Conservation (phyloP, 2,888 invertebrate genomes). For the Pyrocoelia pectoralis region DNA sequence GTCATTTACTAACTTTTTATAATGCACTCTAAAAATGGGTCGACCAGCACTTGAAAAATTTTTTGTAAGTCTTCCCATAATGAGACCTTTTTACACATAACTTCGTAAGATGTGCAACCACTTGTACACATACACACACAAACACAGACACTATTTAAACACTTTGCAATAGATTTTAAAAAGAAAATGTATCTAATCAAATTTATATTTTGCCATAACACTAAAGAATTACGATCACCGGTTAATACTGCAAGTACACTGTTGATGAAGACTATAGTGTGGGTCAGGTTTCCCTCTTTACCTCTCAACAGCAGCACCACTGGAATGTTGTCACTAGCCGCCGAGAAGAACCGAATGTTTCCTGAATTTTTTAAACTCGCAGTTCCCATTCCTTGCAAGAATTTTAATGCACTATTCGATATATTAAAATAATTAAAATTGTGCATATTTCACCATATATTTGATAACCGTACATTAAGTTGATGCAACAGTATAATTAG, state of each 20-base stretch:
- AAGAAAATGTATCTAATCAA: background rate
- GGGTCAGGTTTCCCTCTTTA: slow-evolving; percentile 47
- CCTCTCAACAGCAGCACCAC: slow-evolving; percentile 40
- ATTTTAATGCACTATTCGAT: background rate
- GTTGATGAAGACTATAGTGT: slow-evolving; percentile 38
- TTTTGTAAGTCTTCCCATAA: slow-evolving; percentile 65
- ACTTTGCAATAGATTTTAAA: no score
- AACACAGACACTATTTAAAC: slow-evolving; percentile 2
- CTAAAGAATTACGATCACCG: slow-evolving; percentile 22
- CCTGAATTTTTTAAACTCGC: slow-evolving; percentile 5
- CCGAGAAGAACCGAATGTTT: slow-evolving; percentile 49
- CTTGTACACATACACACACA: slow-evolving; percentile 5
- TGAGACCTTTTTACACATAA: slow-evolving; percentile 31
- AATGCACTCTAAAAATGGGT: slow-evolving; percentile 66
- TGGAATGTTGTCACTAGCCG: slow-evolving; percentile 57
- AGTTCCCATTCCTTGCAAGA: background rate
- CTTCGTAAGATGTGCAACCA: slow-evolving; percentile 18
- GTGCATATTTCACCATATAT: no score
- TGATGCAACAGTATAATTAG: no score
- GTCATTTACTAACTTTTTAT: slow-evolving; percentile 67
- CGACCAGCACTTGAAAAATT: slow-evolving; percentile 55
- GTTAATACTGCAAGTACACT: slow-evolving; percentile 43
- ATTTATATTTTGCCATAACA: slow-evolving; percentile 5
- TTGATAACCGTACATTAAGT: no score
- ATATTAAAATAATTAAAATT: background rate